phyloP scores from a whole-genome alignment of 2,888 invertebrate species.

The Thelaira solivaga region DNA sequence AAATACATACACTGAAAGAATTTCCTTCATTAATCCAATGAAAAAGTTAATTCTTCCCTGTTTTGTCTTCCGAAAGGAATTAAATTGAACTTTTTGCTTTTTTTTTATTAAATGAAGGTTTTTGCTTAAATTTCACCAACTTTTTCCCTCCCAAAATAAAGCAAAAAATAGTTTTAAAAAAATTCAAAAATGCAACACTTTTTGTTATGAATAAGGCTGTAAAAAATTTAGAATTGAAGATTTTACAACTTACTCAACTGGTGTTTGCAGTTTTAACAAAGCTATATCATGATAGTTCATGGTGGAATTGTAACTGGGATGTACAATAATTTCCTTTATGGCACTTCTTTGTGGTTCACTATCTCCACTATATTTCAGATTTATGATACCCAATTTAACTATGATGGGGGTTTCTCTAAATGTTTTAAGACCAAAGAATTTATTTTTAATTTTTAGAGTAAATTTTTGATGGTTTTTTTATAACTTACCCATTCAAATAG shows the following conservation, averaged over 20 bases:
- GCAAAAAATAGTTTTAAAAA: too few species aligned
- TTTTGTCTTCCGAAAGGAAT: too few species aligned
- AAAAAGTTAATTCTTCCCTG: too few species aligned
- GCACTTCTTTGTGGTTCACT: conserved; percentile 73
- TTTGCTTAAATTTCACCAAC: too few species aligned
- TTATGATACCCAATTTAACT: conserved; percentile 78
- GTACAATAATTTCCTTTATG: conserved; percentile 73
- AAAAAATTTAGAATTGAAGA: too few species aligned
- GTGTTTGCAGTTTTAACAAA: conserved; percentile 75
- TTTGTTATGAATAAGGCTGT: too few species aligned
- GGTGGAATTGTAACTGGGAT: conserved; percentile 78
- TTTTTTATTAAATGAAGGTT: not conserved
- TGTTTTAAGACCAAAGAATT: not conserved
- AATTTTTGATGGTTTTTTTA: not conserved
- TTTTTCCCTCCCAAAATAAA: too few species aligned
- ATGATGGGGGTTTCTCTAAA: conserved; percentile 71
- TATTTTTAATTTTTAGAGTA: not conserved
- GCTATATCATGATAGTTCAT: conserved; percentile 80
- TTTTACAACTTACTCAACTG: conserved; percentile 67
- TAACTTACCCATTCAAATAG: conserved; percentile 66
- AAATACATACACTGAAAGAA: too few species aligned
- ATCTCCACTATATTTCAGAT: conserved; percentile 75
- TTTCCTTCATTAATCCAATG: too few species aligned
- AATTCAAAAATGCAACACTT: too few species aligned
- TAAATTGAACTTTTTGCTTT: not conserved